Percentiles rank a stretch among this genome's conserved stretches.
These are phyloP conservation scores for Apotomis capreana DNA, from an alignment of 2,888 invertebrate genomes.

Conservation along the genomic window DNA sequence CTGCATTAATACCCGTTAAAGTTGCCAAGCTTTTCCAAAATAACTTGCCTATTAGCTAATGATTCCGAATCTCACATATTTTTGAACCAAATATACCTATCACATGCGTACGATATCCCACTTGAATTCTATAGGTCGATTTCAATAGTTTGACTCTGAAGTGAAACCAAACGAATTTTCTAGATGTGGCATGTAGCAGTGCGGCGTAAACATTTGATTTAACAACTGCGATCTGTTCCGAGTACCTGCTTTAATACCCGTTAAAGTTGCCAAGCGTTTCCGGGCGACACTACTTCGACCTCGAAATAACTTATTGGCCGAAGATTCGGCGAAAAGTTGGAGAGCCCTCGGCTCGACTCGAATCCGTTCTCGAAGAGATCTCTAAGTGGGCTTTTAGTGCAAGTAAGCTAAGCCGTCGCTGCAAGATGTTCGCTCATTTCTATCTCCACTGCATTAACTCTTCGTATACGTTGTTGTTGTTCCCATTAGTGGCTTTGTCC, in stretches of 20 bases:
- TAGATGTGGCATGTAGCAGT: too few relatives aligned
- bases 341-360: conserved; percentile 71
- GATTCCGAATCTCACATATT: too few relatives aligned
- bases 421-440: conserved; percentile 77
- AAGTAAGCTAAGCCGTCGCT: conserved; percentile 79
- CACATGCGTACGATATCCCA: too few relatives aligned
- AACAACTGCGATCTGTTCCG: conserved; percentile 5
- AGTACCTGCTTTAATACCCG: conserved; percentile 39
- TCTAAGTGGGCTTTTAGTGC: conserved; percentile 82
- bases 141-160: too few relatives aligned
- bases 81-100: too few relatives aligned
- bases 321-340: conserved; percentile 71
- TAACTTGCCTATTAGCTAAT: too few relatives aligned
- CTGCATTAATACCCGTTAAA: too few relatives aligned
- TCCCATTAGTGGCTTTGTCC: conserved; percentile 14
- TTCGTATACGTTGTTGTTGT: conserved; percentile 19
- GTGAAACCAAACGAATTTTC: too few relatives aligned
- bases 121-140: too few relatives aligned
- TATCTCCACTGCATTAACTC: conserved; percentile 68
- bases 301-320: conserved; percentile 73
- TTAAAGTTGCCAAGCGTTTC: conserved; percentile 47
- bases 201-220: conserved; percentile 12
- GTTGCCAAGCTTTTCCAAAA: too few relatives aligned
- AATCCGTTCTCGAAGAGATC: conserved; percentile 78
- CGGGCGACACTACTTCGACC: conserved; percentile 54